Evolutionary conservation across 1,140 invertebrate genomes (phyloP), one percentile per base, ranked within the genome.

Genomic region (Drosophila parabipectinata): DNA sequence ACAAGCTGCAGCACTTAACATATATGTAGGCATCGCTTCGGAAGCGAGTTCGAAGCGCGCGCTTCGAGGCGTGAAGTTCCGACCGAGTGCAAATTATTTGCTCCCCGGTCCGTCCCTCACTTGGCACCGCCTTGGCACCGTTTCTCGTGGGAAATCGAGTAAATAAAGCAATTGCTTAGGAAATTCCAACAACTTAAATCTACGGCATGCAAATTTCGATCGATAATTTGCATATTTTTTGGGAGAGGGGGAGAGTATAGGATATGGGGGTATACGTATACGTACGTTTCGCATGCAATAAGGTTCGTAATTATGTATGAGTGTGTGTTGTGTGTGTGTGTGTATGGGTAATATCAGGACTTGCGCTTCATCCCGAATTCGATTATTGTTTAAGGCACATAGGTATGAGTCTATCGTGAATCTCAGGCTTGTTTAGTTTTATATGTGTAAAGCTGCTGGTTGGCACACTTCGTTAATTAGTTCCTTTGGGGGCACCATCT

Each of bases 341-440:
- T 18, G 18, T 67, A 47, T 74, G 53, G 57, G n/a, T 67, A 61
- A 32, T 47, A 58, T 77, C 73, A 75, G 74, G 82, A 68, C 51
- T 37, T 64, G 66, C 50, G 72, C 48, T 53, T 56, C 58, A 77
- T 84, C 81, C 66, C 52, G 82, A 87, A 85, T 85, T 85, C 82
- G 83, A 82, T 88, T 82, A 77, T 62, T 77, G 57, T 48, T 87
- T 85, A 85, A 85, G 82, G 82, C 82, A 85, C 82, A 79, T 87
- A 41, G 63, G 72, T 57, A 64, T 79, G 82, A 85, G 83, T 85
- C 80, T 83, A 71, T 84, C 71, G 71, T 83, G 61, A 84, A 79
- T 84, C 69, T 85, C 83, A 88, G 83, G 83, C 83, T 88, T 69
- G 58, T 69, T 47, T 69, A 39, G 45, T 51, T 34, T 24, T 67